Evolutionary conservation across 2,113 vertebrate species (phyloP).

Genomic region (Pandion haliaetus): DNA sequence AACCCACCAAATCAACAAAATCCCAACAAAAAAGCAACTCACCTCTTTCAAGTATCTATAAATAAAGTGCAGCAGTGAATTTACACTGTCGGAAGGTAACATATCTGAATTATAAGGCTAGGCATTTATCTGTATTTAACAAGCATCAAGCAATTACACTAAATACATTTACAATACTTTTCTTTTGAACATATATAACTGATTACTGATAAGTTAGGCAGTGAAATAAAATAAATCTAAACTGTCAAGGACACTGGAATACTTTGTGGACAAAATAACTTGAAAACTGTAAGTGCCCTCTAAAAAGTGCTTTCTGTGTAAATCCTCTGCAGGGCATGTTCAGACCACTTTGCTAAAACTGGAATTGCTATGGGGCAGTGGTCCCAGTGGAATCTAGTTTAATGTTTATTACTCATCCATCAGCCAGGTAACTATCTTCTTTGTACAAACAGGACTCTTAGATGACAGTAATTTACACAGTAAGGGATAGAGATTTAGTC

Average conservation of each 20-base stretch:
- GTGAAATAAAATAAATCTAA: background rate
- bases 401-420: background rate
- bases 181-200: background rate
- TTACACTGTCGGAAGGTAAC: background rate
- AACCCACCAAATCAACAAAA: background rate
- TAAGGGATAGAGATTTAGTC: background rate
- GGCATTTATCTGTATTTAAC: background rate
- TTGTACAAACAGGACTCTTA: background rate
- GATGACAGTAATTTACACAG: background rate
- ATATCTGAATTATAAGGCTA: background rate
- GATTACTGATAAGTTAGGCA: background rate
- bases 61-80: background rate
- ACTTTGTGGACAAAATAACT: background rate
- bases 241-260: background rate
- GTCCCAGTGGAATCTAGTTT: background rate
- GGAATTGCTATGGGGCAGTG: background rate
- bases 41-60: background rate
- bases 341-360: background rate
- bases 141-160: background rate
- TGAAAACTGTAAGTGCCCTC: background rate
- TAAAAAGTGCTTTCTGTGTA: background rate
- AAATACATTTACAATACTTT: background rate
- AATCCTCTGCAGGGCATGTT: background rate
- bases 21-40: background rate
- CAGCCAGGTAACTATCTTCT: background rate